phyloP scores from a whole-genome alignment of 2,797 vertebrate species.

The Loriculus beryllinus region DNA sequence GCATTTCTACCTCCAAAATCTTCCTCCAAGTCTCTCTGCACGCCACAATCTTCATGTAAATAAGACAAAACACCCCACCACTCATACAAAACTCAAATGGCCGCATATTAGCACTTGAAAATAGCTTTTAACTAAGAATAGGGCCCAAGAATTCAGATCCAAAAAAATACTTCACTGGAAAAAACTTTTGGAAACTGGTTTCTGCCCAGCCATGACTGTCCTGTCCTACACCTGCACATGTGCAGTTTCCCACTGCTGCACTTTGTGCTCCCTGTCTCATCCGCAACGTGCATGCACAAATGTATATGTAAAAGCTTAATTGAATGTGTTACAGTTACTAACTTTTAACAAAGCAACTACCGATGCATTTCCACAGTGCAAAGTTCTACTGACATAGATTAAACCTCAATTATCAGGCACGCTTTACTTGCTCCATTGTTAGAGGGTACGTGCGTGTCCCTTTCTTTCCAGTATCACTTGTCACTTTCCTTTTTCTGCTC shows the following conservation, averaged over 20 bases:
- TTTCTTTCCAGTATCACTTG: neutral
- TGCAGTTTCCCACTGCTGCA: neutral
- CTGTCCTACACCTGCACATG: neutral
- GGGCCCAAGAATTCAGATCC: neutral
- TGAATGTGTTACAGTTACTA: neutral
- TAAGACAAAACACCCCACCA: neutral
- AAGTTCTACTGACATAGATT: neutral
- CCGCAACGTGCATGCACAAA: neutral
- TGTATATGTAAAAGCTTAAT: neutral
- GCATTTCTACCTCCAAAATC: neutral
- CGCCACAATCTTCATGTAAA: neutral
- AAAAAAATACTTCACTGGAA: rapidly evolving
- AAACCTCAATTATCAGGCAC: neutral
- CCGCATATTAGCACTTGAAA: neutral
- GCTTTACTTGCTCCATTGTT: neutral
- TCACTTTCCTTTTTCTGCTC: neutral
- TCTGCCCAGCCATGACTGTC: neutral
- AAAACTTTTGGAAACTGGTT: neutral
- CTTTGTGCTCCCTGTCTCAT: neutral
- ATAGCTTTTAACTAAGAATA: neutral
- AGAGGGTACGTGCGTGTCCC: neutral
- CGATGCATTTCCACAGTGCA: neutral
- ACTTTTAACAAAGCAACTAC: neutral
- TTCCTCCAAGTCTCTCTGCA: neutral
- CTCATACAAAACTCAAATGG: rapidly evolving